These are phyloP conservation scores for Cebus imitator DNA, from an alignment of 2,113 vertebrate genomes.

Conservation along the genomic window DNA sequence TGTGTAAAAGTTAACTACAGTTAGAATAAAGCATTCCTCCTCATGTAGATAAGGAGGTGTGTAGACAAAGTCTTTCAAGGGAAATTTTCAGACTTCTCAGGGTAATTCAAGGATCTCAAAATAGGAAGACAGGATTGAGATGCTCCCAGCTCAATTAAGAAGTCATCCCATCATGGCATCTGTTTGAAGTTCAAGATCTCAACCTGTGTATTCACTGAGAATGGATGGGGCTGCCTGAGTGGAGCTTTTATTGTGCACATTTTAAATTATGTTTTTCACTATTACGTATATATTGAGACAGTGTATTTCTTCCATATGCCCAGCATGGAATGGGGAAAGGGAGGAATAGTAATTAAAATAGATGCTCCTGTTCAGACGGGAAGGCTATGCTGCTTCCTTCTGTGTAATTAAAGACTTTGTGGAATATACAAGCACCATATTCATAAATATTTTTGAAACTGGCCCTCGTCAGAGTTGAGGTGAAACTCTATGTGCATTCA, in stretches of 20 bases:
- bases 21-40: too few species aligned
- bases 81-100: too few species aligned
- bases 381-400: neutral
- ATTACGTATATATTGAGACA: neutral
- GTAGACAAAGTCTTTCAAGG: too few species aligned
- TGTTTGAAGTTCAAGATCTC: too few species aligned
- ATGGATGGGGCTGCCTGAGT: neutral
- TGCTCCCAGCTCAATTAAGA: too few species aligned
- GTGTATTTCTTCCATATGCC: neutral
- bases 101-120: too few species aligned
- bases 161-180: too few species aligned
- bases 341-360: neutral
- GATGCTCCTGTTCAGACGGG: neutral
- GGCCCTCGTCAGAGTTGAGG: neutral
- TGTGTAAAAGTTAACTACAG: neutral
- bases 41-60: too few species aligned
- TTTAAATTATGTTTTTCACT: neutral
- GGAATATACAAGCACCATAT: neutral
- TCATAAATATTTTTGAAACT: neutral
- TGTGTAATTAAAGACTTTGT: neutral
- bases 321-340: neutral
- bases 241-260: neutral
- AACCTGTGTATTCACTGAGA: too few species aligned
- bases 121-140: too few species aligned
- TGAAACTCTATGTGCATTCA: neutral